A percentile compares a stretch with the other conserved stretches of the same genome.
Evolutionary conservation across 1,140 invertebrate species (phyloP).

Genomic region (Anagrus nilaparvatae): DNA sequence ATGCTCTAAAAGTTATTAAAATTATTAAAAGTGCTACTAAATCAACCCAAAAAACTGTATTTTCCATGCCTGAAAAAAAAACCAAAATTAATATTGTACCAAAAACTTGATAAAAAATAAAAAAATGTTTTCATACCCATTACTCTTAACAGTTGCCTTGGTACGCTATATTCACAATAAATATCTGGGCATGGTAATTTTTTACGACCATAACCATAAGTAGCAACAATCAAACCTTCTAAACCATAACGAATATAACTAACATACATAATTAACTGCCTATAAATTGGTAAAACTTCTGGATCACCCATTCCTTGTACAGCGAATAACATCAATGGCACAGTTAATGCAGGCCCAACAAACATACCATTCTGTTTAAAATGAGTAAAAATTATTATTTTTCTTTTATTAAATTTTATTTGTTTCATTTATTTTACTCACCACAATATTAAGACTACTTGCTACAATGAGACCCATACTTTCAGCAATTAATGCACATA

Average conservation of each 20-base stretch:
- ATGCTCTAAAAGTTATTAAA: slow-evolving; percentile 46
- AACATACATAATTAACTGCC: slow-evolving; percentile 65
- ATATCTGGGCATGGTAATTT: slow-evolving; percentile 53
- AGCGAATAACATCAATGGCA: slow-evolving; percentile 65
- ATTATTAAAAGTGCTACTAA: slow-evolving; percentile 46
- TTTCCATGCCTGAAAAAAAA: slow-evolving; percentile 44
- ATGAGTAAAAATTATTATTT: neutral
- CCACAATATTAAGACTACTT: slow-evolving; percentile 58
- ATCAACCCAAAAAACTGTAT: slow-evolving; percentile 51
- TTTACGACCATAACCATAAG: slow-evolving; percentile 64
- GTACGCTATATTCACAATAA: slow-evolving; percentile 60
- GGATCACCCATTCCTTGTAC: slow-evolving; percentile 63
- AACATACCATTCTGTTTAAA: slow-evolving; percentile 66
- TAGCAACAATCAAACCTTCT: slow-evolving; percentile 65
- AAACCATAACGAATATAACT: slow-evolving; percentile 74
- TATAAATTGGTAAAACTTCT: slow-evolving; percentile 52
- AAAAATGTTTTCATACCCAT: slow-evolving; percentile 39
- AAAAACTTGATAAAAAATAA: too few relatives aligned
- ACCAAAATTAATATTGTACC: too few relatives aligned
- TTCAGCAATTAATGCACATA: slow-evolving; percentile 63
- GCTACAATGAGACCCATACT: slow-evolving; percentile 63
- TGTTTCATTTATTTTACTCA: too few relatives aligned
- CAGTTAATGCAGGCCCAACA: slow-evolving; percentile 59
- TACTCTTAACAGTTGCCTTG: slow-evolving; percentile 47
- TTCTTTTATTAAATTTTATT: too few relatives aligned